These are phyloP conservation scores for Pitangus sulphuratus DNA, from an alignment of 2,797 vertebrate genomes.

Conservation along the genomic window DNA sequence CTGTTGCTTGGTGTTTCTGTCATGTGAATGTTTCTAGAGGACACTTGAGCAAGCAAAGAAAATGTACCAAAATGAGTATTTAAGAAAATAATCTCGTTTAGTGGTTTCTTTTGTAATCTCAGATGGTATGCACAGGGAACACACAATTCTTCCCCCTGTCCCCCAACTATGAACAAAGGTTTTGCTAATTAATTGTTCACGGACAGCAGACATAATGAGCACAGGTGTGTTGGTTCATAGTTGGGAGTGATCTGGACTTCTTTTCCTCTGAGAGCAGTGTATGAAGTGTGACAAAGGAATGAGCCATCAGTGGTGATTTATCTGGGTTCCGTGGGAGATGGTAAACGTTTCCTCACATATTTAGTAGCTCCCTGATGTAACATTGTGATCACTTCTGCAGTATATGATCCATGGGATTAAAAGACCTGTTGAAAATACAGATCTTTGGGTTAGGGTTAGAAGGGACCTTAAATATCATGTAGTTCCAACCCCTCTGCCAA, in stretches of 20 bases:
- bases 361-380: background rate
- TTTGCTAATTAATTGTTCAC: background rate
- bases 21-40: background rate
- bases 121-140: background rate
- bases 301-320: background rate
- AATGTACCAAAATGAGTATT: background rate
- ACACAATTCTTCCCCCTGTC: background rate
- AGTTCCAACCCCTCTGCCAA: background rate
- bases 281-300: background rate
- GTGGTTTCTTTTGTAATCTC: slow-evolving; percentile 14
- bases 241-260: background rate
- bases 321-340: background rate
- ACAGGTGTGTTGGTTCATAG: background rate
- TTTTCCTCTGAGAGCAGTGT: background rate
- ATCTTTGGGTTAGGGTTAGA: background rate
- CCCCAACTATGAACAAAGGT: background rate
- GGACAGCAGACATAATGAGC: background rate
- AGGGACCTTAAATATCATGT: background rate
- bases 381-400: background rate
- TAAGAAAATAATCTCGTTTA: background rate
- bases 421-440: background rate
- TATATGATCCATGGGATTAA: background rate
- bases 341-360: background rate
- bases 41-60: slow-evolving; percentile 6
- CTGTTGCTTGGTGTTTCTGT: slow-evolving; percentile 19